Conservation (phyloP, 2,797 vertebrate species). For the Synanceia verrucosa region DNA sequence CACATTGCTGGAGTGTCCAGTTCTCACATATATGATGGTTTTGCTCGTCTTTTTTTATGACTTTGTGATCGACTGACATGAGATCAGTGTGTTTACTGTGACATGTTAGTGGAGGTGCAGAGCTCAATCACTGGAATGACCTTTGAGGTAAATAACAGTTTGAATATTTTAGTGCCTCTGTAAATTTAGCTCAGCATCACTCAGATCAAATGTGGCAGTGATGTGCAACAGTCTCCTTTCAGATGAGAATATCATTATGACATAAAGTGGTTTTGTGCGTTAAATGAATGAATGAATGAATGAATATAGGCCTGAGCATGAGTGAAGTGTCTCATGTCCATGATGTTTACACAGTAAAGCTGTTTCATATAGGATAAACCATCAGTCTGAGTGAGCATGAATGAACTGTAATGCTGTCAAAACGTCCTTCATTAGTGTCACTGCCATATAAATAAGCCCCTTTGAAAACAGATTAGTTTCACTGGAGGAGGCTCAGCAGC, state of each 20-base stretch:
- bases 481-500: slow-evolving; percentile 9
- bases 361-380: slow-evolving; percentile 1
- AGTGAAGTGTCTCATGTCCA: background rate
- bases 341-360: slow-evolving; percentile 10
- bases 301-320: background rate
- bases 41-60: background rate
- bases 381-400: background rate
- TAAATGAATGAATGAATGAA: background rate
- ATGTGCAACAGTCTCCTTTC: background rate
- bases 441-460: slow-evolving; percentile 9
- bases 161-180: background rate
- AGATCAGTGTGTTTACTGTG: background rate
- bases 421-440: slow-evolving; percentile 40
- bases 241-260: background rate
- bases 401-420: slow-evolving; percentile 33
- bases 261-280: background rate
- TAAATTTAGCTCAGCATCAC: background rate
- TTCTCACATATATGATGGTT: background rate
- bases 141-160: background rate
- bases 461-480: slow-evolving; percentile 33
- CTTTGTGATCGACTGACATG: background rate
- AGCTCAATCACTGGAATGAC: background rate
- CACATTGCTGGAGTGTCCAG: background rate
- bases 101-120: background rate
- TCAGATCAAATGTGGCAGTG: background rate